phyloP scores from a whole-genome alignment of 2,797 vertebrate genomes.

The Platyrinchus mystaceus region DNA sequence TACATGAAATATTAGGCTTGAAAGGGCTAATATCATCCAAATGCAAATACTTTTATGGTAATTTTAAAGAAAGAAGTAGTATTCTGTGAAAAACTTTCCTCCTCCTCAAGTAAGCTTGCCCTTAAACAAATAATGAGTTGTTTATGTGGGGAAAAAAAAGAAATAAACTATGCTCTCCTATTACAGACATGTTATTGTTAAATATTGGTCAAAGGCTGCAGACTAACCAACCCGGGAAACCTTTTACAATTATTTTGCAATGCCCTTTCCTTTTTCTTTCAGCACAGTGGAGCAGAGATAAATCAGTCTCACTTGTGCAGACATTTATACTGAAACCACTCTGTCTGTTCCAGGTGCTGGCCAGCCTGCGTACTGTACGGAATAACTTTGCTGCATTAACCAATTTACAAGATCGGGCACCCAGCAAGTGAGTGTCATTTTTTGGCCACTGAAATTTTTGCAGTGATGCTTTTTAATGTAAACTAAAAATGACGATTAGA shows the following conservation, averaged over 20 bases:
- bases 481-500: neutral
- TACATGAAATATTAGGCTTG: neutral
- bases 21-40: neutral
- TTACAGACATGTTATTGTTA: neutral
- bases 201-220: neutral
- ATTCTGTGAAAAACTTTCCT: neutral
- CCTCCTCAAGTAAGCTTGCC: neutral
- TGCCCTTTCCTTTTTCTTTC: neutral
- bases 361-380: conserved; percentile 95
- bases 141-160: neutral
- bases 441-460: neutral
- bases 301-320: neutral
- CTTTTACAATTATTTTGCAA: neutral
- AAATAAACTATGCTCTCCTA: neutral
- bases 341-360: conserved; percentile 86
- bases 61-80: neutral
- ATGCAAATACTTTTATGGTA: neutral
- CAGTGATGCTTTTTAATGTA: neutral
- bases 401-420: conserved; percentile 91
- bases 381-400: conserved; percentile 99
- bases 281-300: neutral
- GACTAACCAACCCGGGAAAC: neutral
- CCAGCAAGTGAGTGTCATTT: conserved; percentile 89
- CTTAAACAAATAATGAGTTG: conserved; percentile 19
- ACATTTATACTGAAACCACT: neutral